Base-by-base conservation (phyloP, 1,140 invertebrate species). In the Littorina saxatilis region DNA sequence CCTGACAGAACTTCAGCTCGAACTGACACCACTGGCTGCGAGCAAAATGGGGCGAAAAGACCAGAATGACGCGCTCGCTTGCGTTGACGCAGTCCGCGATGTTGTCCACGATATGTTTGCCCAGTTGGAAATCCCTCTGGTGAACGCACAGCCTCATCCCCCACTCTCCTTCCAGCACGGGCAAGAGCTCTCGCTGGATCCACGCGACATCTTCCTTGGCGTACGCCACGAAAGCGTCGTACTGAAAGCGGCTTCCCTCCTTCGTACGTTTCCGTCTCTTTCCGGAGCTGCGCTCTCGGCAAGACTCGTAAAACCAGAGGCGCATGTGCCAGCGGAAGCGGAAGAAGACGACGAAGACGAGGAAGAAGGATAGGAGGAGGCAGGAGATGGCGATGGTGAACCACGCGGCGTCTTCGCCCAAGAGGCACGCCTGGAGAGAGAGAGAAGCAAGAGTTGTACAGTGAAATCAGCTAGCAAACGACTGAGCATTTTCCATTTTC, bases 1-100 rank as follows among this genome's bases (percentile, higher is more conserved):
- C 55, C 4, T 85, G 83, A 5, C 80, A 82, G 29, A 84, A 87
- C 78, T 94, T 93, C 9, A 94, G 93, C 88, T n/a, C n/a, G n/a
- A n/a, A n/a, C n/a, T n/a, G n/a, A n/a, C n/a, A n/a, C n/a, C n/a
- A n/a, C n/a, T n/a, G 70, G 37, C 83, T 85, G 55, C 79, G 70
- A 9, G 85, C 75, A 75, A 87, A 89, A n/a, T 63, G 43, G 29
- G 85, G 83, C 17, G 87, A 84, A 11, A 89, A 37, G 20, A 89
- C 55, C 5, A 87, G 35, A 20, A 90, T 29, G 15, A 84, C 55
- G 40, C 75, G 79, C 58, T 55, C n/a, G 50, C 76, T 83, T 0
- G 61, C 58, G 20, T 84, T 79, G 50, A 90, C 86, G 32, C 77
- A 80, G 23, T 87, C 79, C 17, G 82, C 50, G 50, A 88, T 86